Conservation (phyloP, 2,888 invertebrate species). For the Biston betularia region DNA sequence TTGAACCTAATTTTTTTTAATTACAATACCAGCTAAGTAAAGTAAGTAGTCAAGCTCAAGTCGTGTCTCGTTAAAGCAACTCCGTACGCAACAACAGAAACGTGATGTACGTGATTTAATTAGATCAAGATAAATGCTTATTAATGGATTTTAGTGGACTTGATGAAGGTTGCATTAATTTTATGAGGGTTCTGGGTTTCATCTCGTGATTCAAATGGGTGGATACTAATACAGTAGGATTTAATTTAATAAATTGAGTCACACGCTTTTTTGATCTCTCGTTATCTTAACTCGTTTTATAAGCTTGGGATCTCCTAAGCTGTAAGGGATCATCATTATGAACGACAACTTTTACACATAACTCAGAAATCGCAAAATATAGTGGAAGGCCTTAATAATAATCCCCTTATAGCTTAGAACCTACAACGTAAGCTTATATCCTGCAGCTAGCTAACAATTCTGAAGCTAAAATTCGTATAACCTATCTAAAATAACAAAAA, state of each 20-base stretch:
- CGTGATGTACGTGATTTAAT: slow-evolving; percentile 38
- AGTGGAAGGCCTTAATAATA: too few species aligned
- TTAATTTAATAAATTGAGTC: background rate
- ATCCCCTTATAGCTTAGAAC: too few species aligned
- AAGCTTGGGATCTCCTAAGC: too few species aligned
- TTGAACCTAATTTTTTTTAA: background rate
- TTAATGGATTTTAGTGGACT: slow-evolving; percentile 22
- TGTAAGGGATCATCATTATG: too few species aligned
- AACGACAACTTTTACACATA: too few species aligned
- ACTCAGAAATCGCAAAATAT: too few species aligned
- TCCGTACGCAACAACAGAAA: slow-evolving; percentile 29
- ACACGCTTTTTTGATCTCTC: background rate
- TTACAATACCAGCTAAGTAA: slow-evolving; percentile 9
- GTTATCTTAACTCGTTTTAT: too few species aligned
- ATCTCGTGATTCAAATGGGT: slow-evolving; percentile 1
- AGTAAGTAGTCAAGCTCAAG: background rate
- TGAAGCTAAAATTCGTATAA: too few species aligned
- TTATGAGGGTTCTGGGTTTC: slow-evolving; percentile 14
- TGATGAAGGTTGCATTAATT: slow-evolving; percentile 22
- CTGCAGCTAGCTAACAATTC: too few species aligned
- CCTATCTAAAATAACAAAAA: too few species aligned
- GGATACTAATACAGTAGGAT: background rate
- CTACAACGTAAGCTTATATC: too few species aligned
- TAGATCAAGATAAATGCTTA: slow-evolving; percentile 27
- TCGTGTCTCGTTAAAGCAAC: slow-evolving; percentile 37